phyloP scores from a whole-genome alignment of 1,140 invertebrate genomes.

The Drosophila kanapiae region DNA sequence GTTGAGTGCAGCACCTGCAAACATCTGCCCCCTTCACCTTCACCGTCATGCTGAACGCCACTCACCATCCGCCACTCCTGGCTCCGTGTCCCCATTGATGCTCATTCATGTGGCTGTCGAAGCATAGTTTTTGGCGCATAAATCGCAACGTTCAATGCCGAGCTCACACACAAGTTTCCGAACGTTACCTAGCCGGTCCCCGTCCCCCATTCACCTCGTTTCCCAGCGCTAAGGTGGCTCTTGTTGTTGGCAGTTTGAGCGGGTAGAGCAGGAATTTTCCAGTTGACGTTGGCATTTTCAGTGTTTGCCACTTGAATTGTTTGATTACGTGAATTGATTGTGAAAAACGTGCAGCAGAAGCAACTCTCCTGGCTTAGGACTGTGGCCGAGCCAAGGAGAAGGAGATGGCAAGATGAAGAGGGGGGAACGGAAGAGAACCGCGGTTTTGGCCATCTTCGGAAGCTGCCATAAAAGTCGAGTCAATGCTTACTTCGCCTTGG shows the following conservation, averaged over 20 bases:
- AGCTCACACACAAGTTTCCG: conserved; percentile 25
- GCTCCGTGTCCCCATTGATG: conserved; percentile 25
- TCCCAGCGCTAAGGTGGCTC: conserved; percentile 8
- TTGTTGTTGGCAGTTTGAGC: conserved; percentile 56
- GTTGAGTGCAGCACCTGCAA: conserved; percentile 73
- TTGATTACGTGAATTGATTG: conserved; percentile 84
- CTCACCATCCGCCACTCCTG: not conserved
- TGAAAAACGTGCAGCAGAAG: conserved; percentile 81
- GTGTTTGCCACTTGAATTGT: conserved; percentile 84
- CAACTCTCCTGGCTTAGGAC: conserved; percentile 53
- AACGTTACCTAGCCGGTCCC: not conserved
- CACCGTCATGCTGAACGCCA: not conserved
- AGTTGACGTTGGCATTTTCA: conserved; percentile 84
- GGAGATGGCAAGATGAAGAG: conserved; percentile 3
- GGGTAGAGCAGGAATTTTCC: conserved; percentile 76
- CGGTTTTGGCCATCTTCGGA: conserved; percentile 30
- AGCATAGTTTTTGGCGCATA: conserved; percentile 84
- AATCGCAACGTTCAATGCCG: conserved; percentile 80
- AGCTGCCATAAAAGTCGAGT: conserved; percentile 55
- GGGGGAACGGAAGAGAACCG: not conserved
- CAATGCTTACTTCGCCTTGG: conserved; percentile 19
- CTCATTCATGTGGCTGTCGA: conserved; percentile 82
- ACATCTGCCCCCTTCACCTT: conserved; percentile 13
- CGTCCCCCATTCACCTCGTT: conserved; percentile 1
- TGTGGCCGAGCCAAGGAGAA: conserved; percentile 11